These are phyloP conservation scores for Leptothorax acervorum DNA, from an alignment of 2,888 invertebrate species.

Conservation along the genomic window DNA sequence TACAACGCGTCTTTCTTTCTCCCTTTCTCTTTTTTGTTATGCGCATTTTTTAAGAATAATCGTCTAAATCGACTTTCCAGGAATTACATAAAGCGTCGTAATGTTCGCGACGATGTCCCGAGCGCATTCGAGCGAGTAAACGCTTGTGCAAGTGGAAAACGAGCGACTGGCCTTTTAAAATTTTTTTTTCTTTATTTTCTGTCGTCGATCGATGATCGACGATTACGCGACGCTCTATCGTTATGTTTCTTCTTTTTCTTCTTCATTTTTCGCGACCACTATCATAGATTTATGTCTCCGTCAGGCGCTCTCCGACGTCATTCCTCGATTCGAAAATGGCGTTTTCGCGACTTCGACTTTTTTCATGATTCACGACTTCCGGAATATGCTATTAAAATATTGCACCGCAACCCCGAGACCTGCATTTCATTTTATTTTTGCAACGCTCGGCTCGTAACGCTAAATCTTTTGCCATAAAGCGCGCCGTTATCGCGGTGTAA, in stretches of 20 bases:
- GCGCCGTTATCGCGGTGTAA: background rate
- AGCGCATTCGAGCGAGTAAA: constrained; percentile 66
- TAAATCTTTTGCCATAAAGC: background rate
- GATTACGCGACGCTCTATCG: background rate
- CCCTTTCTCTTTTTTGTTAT: background rate
- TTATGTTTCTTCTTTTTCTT: constrained; percentile 8
- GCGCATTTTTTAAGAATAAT: background rate
- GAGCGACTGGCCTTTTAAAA: background rate
- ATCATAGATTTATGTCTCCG: background rate
- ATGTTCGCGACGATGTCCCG: constrained; percentile 57
- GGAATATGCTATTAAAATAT: background rate
- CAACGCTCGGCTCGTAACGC: background rate
- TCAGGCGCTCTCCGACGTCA: background rate
- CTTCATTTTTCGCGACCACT: background rate
- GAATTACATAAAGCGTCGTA: constrained; percentile 70
- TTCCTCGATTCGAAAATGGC: background rate
- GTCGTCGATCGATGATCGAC: background rate
- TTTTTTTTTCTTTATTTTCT: background rate
- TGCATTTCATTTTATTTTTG: background rate
- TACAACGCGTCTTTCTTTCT: background rate
- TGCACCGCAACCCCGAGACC: background rate
- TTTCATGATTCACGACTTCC: background rate
- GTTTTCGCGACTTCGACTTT: background rate
- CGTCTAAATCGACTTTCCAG: constrained; percentile 56
- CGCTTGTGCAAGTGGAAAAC: constrained; percentile 73